Evolutionary conservation across 2,113 vertebrate species (phyloP), one percentile per base, ranked within the genome.

Genomic region (Hystrix cristata): DNA sequence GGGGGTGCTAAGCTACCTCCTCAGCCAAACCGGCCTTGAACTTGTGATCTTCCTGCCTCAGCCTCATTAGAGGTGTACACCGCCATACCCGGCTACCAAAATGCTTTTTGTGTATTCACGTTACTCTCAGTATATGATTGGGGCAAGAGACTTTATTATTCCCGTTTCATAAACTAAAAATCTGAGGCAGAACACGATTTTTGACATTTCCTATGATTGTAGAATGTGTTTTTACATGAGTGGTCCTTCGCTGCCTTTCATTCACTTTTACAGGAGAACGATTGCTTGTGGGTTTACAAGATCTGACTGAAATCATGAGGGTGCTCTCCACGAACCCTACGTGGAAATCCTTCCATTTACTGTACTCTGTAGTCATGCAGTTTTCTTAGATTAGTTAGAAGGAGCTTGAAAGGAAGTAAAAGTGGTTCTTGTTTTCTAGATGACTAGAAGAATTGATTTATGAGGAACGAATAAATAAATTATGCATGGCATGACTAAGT

Each of bases 381-480:
- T 95, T 90, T 92, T 94, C 78, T 84, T 95, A 92, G n/a, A 96
- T 96, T 92, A 95, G 81, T 90, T 96, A 90, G 81, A 87, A 72
- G 43, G 87, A 95, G 31, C 64, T 86, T 94, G 85, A 95, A 95
- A 92, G 81, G 88, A 60, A 95, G 38, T 94, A 91, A 94, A 95
- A 94, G 34, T 85, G 94, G 71, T 94, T 94, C 88, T 97, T 95
- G 59, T 96, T 96, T 97, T 95, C 93, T 94, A 96, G 85, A 92
- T 96, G 90, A 91, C 93, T 96, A 12, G 62, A 78, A 57, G 46
- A 92, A 90, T 92, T 96, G 92, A 95, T 96, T 94, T 96, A 91
- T 97, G 92, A 96, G 74, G 78, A 97, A 96, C 94, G 91, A 94
- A 92, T 90, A 90, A 95, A 96, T 97, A 95, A 95, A 92, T 95